A percentile compares a stretch with the other conserved stretches of the same genome.
Conservation (phyloP, 1,140 invertebrate species). For the Drosophila kanapiae region DNA sequence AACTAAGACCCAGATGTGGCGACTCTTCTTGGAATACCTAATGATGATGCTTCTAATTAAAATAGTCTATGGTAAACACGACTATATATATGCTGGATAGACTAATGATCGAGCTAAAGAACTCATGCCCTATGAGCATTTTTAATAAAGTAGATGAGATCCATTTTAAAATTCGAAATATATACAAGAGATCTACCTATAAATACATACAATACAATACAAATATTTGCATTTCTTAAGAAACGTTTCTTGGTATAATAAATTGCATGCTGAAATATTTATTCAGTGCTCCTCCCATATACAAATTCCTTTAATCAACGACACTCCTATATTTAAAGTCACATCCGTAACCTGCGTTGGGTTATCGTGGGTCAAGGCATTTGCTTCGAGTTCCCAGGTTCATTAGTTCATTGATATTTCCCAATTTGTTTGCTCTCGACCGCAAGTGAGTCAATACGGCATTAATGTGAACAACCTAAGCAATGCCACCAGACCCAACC, state of each 20-base stretch:
- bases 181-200: too few relatives aligned
- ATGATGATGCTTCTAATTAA: constrained; percentile 14
- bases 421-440: constrained; percentile 26
- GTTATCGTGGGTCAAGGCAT: constrained; percentile 30
- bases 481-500: constrained; percentile 23
- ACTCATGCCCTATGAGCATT: neutral
- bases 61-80: neutral
- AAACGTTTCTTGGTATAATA: neutral
- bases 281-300: neutral
- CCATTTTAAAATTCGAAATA: too few relatives aligned
- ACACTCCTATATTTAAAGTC: constrained; percentile 5
- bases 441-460: constrained; percentile 18
- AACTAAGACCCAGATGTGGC: neutral
- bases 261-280: neutral
- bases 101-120: neutral
- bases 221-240: neutral
- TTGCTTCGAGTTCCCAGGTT: constrained; percentile 8
- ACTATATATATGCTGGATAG: neutral
- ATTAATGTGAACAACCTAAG: constrained; percentile 33
- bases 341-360: neutral
- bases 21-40: constrained; percentile 15
- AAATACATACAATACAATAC: neutral
- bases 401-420: constrained; percentile 39
- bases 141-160: too few relatives aligned
- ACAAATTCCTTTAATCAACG: constrained; percentile 10